These are phyloP conservation scores for Colletes collaris DNA, from an alignment of 2,888 invertebrate genomes.

Conservation along the genomic window DNA sequence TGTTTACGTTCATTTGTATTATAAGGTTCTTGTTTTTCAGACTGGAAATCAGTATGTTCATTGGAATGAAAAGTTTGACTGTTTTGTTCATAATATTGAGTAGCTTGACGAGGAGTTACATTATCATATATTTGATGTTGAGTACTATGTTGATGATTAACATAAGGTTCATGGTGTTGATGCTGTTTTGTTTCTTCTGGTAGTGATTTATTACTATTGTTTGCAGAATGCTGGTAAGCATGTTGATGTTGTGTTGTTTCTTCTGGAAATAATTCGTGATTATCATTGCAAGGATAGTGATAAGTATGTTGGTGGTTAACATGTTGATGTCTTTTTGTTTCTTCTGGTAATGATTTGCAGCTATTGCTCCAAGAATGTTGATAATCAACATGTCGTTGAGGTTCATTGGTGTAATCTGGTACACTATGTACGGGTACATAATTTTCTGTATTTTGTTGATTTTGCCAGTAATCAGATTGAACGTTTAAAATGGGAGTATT, in stretches of 20 bases:
- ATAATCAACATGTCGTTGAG: constrained; percentile 33
- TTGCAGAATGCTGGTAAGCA: constrained; percentile 33
- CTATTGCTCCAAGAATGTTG: constrained; percentile 27
- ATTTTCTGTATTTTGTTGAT: constrained; percentile 23
- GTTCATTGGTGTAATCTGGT: constrained; percentile 40
- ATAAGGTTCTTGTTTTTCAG: constrained; percentile 1
- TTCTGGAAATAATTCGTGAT: constrained; percentile 18
- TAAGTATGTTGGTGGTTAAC: constrained; percentile 22
- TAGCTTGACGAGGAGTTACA: constrained; percentile 28
- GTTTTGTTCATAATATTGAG: constrained; percentile 39
- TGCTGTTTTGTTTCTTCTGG: constrained; percentile 24
- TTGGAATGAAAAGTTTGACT: constrained; percentile 13
- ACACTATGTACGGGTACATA: constrained; percentile 26
- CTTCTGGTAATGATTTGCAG: constrained; percentile 10
- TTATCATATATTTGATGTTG: constrained; percentile 28
- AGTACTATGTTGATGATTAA: constrained; percentile 26
- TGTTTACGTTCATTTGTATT: constrained; percentile 22
- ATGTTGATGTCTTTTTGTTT: constrained; percentile 27
- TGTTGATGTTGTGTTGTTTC: constrained; percentile 13
- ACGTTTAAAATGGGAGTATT: neutral
- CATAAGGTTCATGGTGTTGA: constrained; percentile 22
- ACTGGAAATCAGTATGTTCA: constrained; percentile 1
- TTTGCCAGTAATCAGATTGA: constrained; percentile 12
- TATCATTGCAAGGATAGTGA: constrained; percentile 27
- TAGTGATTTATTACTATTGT: constrained; percentile 20